Evolutionary conservation across 2,113 vertebrate species (phyloP).

Genomic region (Atlantisia rogersi): DNA sequence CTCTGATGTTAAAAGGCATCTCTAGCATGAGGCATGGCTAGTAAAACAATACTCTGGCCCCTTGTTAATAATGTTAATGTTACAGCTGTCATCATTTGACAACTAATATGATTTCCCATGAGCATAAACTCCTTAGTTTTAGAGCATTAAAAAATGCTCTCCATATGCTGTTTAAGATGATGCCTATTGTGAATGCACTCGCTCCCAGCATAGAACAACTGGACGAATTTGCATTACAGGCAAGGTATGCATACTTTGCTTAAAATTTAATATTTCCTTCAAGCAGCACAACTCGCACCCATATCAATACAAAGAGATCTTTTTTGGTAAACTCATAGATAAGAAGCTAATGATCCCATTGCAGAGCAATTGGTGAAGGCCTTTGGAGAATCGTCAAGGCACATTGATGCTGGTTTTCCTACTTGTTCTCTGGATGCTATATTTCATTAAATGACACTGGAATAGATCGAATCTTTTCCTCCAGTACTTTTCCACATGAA

Average conservation of each 20-base stretch:
- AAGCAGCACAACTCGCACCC: conserved; percentile 1
- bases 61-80: conserved; percentile 55
- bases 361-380: neutral
- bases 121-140: neutral
- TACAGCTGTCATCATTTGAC: conserved; percentile 32
- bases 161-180: neutral
- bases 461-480: neutral
- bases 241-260: neutral
- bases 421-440: neutral
- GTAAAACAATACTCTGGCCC: conserved; percentile 33
- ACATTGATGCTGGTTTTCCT: neutral
- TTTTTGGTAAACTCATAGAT: neutral
- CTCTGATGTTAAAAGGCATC: conserved; percentile 62
- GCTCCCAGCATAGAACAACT: neutral
- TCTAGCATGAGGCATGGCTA: conserved; percentile 29
- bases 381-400: neutral
- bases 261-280: conserved; percentile 41
- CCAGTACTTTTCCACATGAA: neutral
- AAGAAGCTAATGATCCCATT: neutral
- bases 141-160: neutral
- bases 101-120: conserved; percentile 4
- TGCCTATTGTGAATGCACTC: neutral
- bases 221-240: neutral
- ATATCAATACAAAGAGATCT: neutral
- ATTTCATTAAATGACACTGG: neutral